phyloP scores from a whole-genome alignment of 2,888 invertebrate species.

The Microplitis deprimator region DNA sequence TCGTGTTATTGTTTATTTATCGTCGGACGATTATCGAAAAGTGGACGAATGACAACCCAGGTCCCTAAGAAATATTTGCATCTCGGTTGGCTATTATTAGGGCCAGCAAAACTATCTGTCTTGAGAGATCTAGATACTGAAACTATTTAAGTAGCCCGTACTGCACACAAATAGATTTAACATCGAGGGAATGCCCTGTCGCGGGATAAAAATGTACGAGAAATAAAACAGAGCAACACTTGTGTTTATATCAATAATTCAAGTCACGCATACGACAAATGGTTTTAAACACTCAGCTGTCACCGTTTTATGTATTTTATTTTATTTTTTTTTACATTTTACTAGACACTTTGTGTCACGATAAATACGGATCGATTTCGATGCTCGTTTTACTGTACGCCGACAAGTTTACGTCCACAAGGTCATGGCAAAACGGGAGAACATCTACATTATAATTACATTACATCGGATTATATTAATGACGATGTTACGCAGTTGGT shows the following conservation, averaged over 20 bases:
- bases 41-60: slow-evolving; percentile 1
- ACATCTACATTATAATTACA: not conserved
- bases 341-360: not conserved
- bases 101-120: slow-evolving; percentile 24
- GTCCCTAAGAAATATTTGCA: not conserved
- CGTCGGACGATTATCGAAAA: not conserved
- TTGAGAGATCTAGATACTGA: slow-evolving; percentile 54
- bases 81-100: slow-evolving; percentile 32
- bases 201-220: slow-evolving; percentile 37
- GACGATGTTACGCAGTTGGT: too few relatives aligned
- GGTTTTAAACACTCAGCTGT: not conserved
- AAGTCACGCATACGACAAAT: slow-evolving; percentile 1
- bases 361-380: not conserved
- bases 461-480: too few relatives aligned
- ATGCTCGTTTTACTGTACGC: not conserved
- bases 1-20: slow-evolving; percentile 4
- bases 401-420: slow-evolving; percentile 29
- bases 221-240: not conserved
- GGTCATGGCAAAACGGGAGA: slow-evolving; percentile 10
- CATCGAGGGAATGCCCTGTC: not conserved
- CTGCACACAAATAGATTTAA: slow-evolving; percentile 50
- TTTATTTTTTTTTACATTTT: not conserved
- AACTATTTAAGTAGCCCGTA: slow-evolving; percentile 53
- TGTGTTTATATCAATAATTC: slow-evolving; percentile 1
- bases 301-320: not conserved